phyloP scores from a whole-genome alignment of 2,797 vertebrate genomes.

The Pseudochirops cupreus region DNA sequence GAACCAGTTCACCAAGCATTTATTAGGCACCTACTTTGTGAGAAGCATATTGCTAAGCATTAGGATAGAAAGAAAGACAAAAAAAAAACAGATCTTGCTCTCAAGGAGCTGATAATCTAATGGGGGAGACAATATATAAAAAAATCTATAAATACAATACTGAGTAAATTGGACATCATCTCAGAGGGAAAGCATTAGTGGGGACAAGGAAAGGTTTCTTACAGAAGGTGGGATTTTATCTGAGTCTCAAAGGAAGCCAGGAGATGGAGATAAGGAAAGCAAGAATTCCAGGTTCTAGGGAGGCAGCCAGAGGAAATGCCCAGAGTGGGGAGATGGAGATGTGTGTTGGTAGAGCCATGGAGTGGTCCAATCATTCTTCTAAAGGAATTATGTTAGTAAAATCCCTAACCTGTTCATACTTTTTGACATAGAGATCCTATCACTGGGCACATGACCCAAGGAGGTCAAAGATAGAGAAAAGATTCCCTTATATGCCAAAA shows the following conservation, averaged over 20 bases:
- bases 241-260: not conserved
- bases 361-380: not conserved
- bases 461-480: not conserved
- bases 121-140: not conserved
- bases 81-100: not conserved
- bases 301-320: not conserved
- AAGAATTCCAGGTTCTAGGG: not conserved
- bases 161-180: not conserved
- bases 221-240: not conserved
- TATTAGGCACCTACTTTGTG: not conserved
- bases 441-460: not conserved
- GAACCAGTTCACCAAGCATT: not conserved
- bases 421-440: not conserved
- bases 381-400: not conserved
- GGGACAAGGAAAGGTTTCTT: not conserved
- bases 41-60: not conserved
- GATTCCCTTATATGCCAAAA: not conserved
- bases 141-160: not conserved
- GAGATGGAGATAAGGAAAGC: not conserved
- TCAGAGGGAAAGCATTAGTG: not conserved
- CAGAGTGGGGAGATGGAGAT: not conserved
- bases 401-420: not conserved
- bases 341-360: not conserved
- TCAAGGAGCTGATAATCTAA: not conserved
- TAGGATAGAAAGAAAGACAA: not conserved